Evolutionary conservation across 1,140 invertebrate species (phyloP), one percentile per base, ranked within the genome.

Genomic region (Campoletis sonorensis): DNA sequence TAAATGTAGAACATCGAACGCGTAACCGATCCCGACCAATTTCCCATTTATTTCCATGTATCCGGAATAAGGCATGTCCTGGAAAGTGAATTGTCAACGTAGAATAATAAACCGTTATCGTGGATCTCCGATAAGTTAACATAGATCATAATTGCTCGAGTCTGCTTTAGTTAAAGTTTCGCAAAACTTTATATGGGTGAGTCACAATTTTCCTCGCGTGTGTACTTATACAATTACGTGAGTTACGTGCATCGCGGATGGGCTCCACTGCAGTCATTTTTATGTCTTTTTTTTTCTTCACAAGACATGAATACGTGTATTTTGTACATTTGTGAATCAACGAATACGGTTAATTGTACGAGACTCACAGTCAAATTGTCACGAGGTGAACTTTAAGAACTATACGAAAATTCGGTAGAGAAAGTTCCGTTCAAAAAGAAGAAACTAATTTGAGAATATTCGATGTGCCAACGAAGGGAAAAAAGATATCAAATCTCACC

Each of bases 1-100:
- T 21, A 96, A 93, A n/a, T 96, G 88, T 0, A 97, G 88, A 40
- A 97, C 90, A 49, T 95, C 92, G 86, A 97, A 97, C 0, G 95
- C 95, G 16, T 96, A 94, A 5, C 96, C 96, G 10, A 84, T 89
- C 0, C 95, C 96, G 0, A 92, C 81, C 0, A 94, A 79, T 0
- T 88, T 94, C 4, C 94, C 94, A 89, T 95, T 94, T 23, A 86
- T 88, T n/a, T 89, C 80, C 23, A 89, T 86, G 0, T 92, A 82
- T 68, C 85, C 86, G 0, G 90, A 91, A 64, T 88, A 91, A 0
- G 90, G 91, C 84, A 86, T 88, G 76, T 91, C 88, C 90, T 92
- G 33, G 0, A 76, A 71, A 80, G 80, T 33, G 4, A 70, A 70
- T 70, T 4, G 23, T 0, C 61, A 45, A 1, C 8, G n/a, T n/a